phyloP scores from a whole-genome alignment of 2,888 invertebrate genomes.

The Mylabris sibirica region DNA sequence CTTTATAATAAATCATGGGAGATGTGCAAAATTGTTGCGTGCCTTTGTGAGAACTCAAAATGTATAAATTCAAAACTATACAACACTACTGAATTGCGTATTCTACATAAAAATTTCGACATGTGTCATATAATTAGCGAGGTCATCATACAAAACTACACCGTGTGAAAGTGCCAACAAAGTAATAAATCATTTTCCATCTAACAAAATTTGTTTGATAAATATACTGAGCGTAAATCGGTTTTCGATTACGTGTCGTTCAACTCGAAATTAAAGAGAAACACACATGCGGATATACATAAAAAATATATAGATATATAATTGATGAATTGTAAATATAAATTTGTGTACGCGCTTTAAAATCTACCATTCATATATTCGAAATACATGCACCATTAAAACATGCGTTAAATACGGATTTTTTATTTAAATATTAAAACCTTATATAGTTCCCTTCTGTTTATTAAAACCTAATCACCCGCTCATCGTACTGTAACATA shows the following conservation, averaged over 20 bases:
- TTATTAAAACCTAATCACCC: slow-evolving; percentile 30
- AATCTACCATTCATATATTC: slow-evolving; percentile 30
- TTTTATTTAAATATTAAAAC: slow-evolving; percentile 27
- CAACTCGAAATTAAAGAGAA: slow-evolving; percentile 19
- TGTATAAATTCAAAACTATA: slow-evolving; percentile 14
- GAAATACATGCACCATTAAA: slow-evolving; percentile 30
- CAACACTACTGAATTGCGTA: slow-evolving; percentile 18
- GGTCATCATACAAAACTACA: not conserved
- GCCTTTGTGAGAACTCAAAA: slow-evolving; percentile 32
- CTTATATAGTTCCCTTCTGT: slow-evolving; percentile 25
- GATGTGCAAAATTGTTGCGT: slow-evolving; percentile 32
- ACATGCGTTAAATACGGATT: slow-evolving; percentile 27
- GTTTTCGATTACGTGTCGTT: slow-evolving; percentile 23
- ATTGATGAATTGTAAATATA: slow-evolving; percentile 14
- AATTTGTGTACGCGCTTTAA: slow-evolving; percentile 26
- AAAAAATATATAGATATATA: slow-evolving; percentile 11
- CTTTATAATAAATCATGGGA: slow-evolving; percentile 28
- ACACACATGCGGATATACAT: slow-evolving; percentile 27
- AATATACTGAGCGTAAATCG: not conserved
- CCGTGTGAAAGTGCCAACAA: not conserved
- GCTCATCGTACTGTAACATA: slow-evolving; percentile 36
- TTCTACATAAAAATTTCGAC: slow-evolving; percentile 22
- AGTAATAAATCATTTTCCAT: not conserved
- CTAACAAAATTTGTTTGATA: not conserved
- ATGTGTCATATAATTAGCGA: slow-evolving; percentile 13